Evolutionary conservation across 1,140 invertebrate species (phyloP).

Genomic region (Drosophila saltans): DNA sequence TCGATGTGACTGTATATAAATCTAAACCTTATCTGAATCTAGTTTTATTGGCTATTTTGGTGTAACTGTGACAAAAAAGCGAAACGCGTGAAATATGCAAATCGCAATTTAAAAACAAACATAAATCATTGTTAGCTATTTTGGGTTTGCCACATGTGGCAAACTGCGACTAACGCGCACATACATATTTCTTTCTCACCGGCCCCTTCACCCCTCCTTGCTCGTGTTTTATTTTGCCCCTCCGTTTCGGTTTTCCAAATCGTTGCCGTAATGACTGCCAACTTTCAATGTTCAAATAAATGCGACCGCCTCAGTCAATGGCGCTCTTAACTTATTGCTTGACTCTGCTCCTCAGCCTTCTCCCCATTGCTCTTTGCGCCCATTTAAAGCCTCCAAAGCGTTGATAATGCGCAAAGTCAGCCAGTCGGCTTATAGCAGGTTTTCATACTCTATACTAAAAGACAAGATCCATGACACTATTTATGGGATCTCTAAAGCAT

Average conservation of each 20-base stretch:
- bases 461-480: background rate
- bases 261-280: slow-evolving; percentile 75
- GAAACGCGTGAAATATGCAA: slow-evolving; percentile 79
- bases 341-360: slow-evolving; percentile 21
- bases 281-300: slow-evolving; percentile 81
- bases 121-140: slow-evolving; percentile 55
- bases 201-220: slow-evolving; percentile 23
- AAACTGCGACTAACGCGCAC: slow-evolving; percentile 62
- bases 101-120: slow-evolving; percentile 75
- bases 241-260: slow-evolving; percentile 69
- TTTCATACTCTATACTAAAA: slow-evolving; percentile 45
- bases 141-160: slow-evolving; percentile 67
- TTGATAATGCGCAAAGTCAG: slow-evolving; percentile 70
- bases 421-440: slow-evolving; percentile 62
- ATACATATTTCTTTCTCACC: slow-evolving; percentile 35
- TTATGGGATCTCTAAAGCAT: no score
- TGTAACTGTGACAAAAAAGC: slow-evolving; percentile 69
- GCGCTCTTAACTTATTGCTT: slow-evolving; percentile 58
- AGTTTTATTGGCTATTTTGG: slow-evolving; percentile 31
- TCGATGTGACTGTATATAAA: slow-evolving; percentile 54
- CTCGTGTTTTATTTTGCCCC: background rate
- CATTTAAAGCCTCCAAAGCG: slow-evolving; percentile 77
- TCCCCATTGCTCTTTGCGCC: slow-evolving; percentile 47
- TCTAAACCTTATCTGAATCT: slow-evolving; percentile 38
- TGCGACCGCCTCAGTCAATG: slow-evolving; percentile 58